Base-by-base conservation (phyloP, 1,140 invertebrate species). In the Oryzaephilus surinamensis region DNA sequence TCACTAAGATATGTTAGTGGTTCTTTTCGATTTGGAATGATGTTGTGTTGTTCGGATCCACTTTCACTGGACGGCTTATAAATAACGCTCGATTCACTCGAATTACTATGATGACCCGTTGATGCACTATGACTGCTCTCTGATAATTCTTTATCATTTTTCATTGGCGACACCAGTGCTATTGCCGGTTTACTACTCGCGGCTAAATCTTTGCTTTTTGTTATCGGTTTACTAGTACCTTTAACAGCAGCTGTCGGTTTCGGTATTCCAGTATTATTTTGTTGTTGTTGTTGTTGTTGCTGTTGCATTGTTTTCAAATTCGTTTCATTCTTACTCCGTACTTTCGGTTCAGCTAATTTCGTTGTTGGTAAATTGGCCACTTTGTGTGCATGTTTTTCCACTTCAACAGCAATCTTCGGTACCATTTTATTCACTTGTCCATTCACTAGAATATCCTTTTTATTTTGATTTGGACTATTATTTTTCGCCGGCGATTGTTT, bases 201-300 rank as follows among this genome's bases (percentile, higher is more conserved):
- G 46, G 50, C 1, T 40, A 35, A 11, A 46, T 42, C 31, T 58
- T 64, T 3, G 55, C 45, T 1, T 59, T 46, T 14, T 33, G 32
- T 35, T 54, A 49, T n/a, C 48, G 7, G 5, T 65, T 84, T 84
- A 23, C 74, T 76, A 2, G 81, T 88, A 46, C 87, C 87, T 70
- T 91, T 92, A 3, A 93, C 84, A 38, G 87, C 80, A 8, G 86
- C 84, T 11, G 84, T 90, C 3, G 87, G 88, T 64, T 92, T 92
- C 1, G 88, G 87, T 52, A 92, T 84, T 10, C 82, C 82, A 6
- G 81, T 87, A 4, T 70, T 66, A 2, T 40, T 38, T 21, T 29
- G 45, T n/a, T n/a, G n/a, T n/a, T n/a, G n/a, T n/a, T n/a, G n/a
- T n/a, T n/a, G n/a, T n/a, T 5, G 30, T 32, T 33, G 30, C 26